Evolutionary conservation across 2,888 invertebrate species (phyloP), one percentile per base, ranked within the genome.

Genomic region (Onthophagus sagittarius): DNA sequence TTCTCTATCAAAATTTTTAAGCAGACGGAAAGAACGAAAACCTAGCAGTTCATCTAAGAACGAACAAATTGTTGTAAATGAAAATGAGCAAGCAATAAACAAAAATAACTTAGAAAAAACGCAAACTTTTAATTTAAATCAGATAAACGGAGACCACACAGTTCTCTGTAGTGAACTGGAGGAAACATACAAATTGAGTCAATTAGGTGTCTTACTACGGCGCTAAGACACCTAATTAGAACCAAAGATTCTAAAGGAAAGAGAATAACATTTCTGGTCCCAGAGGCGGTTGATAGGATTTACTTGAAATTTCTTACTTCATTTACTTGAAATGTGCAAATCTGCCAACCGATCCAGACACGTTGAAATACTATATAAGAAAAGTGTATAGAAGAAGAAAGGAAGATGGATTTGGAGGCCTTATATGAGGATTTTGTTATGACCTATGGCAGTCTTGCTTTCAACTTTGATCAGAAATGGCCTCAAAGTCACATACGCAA

Each of bases 281-380:
- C 69, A 9, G 74, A 69, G 3, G 69, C 74, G 9, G 67, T 71
- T 6, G 73, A 71, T 53, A 63, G 73, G 13, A 71, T 73, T 0
- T 31, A 39, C 6, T n/a, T n/a, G n/a, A n/a, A n/a, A n/a, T n/a
- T n/a, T n/a, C n/a, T n/a, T n/a, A n/a, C n/a, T n/a, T n/a, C n/a
- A n/a, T n/a, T n/a, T n/a, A n/a, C 72, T 74, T 6, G n/a, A 67
- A 13, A 11, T 23, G 69, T 23, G 31, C 11, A 9, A 53, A 53
- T 9, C 6, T 69, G 1, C 69, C 72, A n/a, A 69, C 69, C 0
- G 70, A 63, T 0, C 11, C 2, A 0, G 23, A 39, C 1, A 14
- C 13, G 33, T 69, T 74, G 2, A 7, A 53, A 9, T 5, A 11
- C 2, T 39, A 69, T 5, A 23, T 67, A 5, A 5, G 5, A 5